phyloP scores from a whole-genome alignment of 2,113 vertebrate species.

The Cranoglanis bouderius region DNA sequence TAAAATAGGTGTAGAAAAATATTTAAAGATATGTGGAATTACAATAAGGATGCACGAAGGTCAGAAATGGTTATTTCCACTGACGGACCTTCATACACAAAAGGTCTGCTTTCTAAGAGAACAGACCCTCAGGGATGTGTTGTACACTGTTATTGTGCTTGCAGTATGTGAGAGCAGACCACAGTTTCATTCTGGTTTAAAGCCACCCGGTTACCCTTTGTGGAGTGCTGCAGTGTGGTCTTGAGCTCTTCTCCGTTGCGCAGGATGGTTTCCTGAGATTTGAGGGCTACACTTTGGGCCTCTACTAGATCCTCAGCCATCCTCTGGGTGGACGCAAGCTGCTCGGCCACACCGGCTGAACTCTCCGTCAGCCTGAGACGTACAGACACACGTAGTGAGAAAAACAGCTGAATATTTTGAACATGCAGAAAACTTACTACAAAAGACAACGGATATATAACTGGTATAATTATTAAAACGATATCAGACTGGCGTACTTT shows the following conservation, averaged over 20 bases:
- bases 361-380: slow-evolving; percentile 72
- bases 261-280: slow-evolving; percentile 75
- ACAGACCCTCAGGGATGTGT: not conserved
- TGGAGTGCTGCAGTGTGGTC: slow-evolving; percentile 72
- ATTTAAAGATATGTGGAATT: not conserved
- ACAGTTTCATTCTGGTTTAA: not conserved
- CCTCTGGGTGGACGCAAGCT: slow-evolving; percentile 71
- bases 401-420: not conserved
- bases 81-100: not conserved
- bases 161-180: not conserved
- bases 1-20: not conserved
- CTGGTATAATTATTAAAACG: not conserved
- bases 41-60: not conserved
- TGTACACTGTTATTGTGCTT: not conserved
- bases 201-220: slow-evolving; percentile 65
- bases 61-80: not conserved
- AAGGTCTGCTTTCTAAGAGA: not conserved
- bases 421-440: not conserved
- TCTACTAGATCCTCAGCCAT: slow-evolving; percentile 72
- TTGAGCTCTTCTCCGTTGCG: slow-evolving; percentile 75
- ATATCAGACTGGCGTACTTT: not conserved
- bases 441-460: not conserved
- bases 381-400: not conserved
- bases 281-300: slow-evolving; percentile 72
- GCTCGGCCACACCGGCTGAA: slow-evolving; percentile 75